Base-by-base conservation (phyloP, 2,797 vertebrate species). In the Gymnocypris eckloni region DNA sequence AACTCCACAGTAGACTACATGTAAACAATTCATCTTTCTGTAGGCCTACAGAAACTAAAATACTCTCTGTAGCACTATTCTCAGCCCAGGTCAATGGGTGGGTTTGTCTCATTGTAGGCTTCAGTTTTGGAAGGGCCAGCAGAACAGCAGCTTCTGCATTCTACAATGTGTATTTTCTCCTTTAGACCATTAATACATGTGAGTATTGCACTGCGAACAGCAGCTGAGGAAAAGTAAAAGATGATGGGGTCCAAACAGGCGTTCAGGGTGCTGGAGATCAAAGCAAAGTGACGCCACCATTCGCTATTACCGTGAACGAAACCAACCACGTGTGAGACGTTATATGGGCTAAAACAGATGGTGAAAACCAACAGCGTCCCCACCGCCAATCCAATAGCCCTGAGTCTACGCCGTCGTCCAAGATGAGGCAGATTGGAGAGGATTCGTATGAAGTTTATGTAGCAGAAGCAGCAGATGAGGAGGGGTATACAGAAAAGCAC, bases 211-310 rank as follows among this genome's bases (percentile, higher is more conserved):
- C 89, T 93, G 9, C 96, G 93, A 37, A 98, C 96, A 0, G 94
- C 93, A 0, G 95, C 93, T 0, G 97, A 98, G 0, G 97, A 97
- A 90, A 97, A 96, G 91, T 97, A 98, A 92, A 96, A 97, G 90
- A 98, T 96, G 0, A 98, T 81, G 0, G 97, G 97, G 67, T 98
- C 97, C 6, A 98, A 89, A 67, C 97, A 96, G 61, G 97, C 94
- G 59, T 98, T 98, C 70, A 97, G 91, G n/a, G 96, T 96, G 92
- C 95, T 96, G 82, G 93, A 93, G 9, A 97, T 93, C 85, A 98
- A 41, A 0, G 93, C 95, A 0, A 94, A 86, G 1, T 90, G 80
- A 78, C 97, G 91, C 97, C 97, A 98, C 0, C 6, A 0, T 0
- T 96, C 94, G 6, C 91, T 97, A 2, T 91, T 52, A 0, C 54